A percentile compares a stretch with the other conserved stretches of the same genome.
phyloP scores from a whole-genome alignment of 2,113 vertebrate genomes.

The Menura novaehollandiae region DNA sequence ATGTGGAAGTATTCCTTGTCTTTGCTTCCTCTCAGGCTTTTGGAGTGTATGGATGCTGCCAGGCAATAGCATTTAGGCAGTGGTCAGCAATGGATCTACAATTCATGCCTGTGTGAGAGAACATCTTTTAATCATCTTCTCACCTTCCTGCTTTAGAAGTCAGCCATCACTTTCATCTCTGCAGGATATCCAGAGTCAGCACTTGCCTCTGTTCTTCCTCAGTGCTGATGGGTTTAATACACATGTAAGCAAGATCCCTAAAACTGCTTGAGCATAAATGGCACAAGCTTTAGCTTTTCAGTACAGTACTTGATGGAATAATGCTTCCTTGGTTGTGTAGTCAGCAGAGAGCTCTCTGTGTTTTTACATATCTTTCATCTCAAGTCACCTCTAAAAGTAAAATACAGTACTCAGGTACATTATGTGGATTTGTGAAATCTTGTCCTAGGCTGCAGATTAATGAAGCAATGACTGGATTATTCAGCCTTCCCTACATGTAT shows the following conservation, averaged over 20 bases:
- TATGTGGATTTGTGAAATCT: constrained; percentile 46
- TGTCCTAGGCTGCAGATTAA: constrained; percentile 20
- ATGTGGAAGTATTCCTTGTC: not conserved
- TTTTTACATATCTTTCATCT: constrained; percentile 25
- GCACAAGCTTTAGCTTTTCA: not conserved
- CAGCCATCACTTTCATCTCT: not conserved
- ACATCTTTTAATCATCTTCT: not conserved
- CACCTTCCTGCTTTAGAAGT: not conserved
- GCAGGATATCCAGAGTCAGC: not conserved
- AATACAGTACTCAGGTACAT: not conserved
- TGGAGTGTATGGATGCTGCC: not conserved
- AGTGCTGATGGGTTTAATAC: not conserved
- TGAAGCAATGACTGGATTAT: constrained; percentile 26
- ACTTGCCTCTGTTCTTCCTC: not conserved
- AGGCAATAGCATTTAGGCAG: not conserved
- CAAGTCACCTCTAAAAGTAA: constrained; percentile 25
- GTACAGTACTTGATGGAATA: not conserved
- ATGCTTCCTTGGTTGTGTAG: not conserved
- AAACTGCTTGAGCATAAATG: not conserved
- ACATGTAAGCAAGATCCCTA: not conserved
- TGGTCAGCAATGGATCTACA: not conserved
- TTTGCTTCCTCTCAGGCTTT: not conserved
- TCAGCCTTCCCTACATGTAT: not conserved
- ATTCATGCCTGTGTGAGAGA: not conserved
- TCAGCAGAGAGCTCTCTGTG: constrained; percentile 6